phyloP scores from a whole-genome alignment of 2,888 invertebrate genomes.

The Bellardia bayeri region DNA sequence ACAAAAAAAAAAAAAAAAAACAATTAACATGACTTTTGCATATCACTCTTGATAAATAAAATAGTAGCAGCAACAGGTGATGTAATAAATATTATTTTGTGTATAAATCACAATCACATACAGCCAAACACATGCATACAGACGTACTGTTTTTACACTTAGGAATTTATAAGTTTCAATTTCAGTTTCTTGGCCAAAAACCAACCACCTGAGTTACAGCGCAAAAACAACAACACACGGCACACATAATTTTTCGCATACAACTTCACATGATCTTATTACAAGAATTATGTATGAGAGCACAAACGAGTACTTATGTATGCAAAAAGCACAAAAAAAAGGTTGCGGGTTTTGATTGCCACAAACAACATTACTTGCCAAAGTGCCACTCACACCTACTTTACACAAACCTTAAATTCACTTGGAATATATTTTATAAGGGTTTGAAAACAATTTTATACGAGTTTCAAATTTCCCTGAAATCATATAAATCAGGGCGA shows the following conservation, averaged over 20 bases:
- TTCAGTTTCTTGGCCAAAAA: conserved; percentile 61
- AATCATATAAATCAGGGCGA: too few relatives aligned
- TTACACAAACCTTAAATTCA: background rate
- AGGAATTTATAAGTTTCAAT: conserved; percentile 50
- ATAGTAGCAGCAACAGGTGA: conserved; percentile 49
- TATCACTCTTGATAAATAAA: conserved; percentile 53
- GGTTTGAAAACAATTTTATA: background rate
- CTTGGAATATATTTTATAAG: background rate
- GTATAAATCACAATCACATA: background rate
- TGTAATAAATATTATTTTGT: conserved; percentile 52
- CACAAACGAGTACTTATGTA: background rate
- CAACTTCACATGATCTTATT: conserved; percentile 59
- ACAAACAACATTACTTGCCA: conserved; percentile 25
- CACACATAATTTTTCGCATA: conserved; percentile 17
- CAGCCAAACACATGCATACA: background rate
- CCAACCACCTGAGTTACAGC: conserved; percentile 30
- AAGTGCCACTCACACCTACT: conserved; percentile 21
- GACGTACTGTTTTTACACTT: conserved; percentile 20
- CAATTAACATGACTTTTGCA: conserved; percentile 57
- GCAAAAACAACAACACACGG: background rate
- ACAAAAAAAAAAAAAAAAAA: conserved; percentile 16
- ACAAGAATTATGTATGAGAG: conserved; percentile 7
- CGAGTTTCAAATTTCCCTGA: background rate
- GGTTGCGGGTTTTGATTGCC: conserved; percentile 35
- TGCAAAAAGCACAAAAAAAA: conserved; percentile 15